Percentiles rank a stretch among this genome's conserved stretches.
phyloP scores from a whole-genome alignment of 2,888 invertebrate species.

The Colostygia pectinataria region DNA sequence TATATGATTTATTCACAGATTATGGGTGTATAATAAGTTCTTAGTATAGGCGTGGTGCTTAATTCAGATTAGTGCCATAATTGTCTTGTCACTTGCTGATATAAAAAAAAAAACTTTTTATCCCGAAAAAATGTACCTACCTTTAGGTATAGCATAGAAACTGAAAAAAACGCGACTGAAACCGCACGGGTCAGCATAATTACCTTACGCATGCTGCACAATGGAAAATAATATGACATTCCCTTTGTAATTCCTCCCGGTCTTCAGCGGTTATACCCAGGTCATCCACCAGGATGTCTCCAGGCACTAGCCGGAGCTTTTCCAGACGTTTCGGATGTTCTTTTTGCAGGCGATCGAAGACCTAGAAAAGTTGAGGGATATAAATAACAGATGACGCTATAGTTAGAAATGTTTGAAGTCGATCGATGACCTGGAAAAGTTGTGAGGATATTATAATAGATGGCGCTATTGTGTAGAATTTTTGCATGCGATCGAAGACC shows the following conservation, averaged over 20 bases:
- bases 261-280: slow-evolving; percentile 84
- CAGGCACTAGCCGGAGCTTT: slow-evolving; percentile 86
- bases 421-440: neutral
- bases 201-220: slow-evolving; percentile 92
- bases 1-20: no score
- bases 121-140: no score
- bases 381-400: slow-evolving; percentile 7
- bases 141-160: no score
- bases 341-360: slow-evolving; percentile 81
- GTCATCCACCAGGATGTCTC: slow-evolving; percentile 85
- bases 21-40: no score
- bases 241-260: slow-evolving; percentile 80
- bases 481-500: no score
- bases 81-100: no score
- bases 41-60: no score
- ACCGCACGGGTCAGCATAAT: no score
- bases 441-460: neutral
- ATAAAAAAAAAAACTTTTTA: no score
- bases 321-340: slow-evolving; percentile 80
- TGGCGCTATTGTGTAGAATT: neutral
- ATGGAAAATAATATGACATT: slow-evolving; percentile 90
- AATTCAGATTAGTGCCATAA: no score
- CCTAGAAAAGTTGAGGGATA: slow-evolving; percentile 51
- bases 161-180: no score
- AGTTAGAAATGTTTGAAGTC: neutral